Percentiles rank a stretch among this genome's conserved stretches.
Conservation (phyloP, 1,140 invertebrate species). For the Sipha flava region DNA sequence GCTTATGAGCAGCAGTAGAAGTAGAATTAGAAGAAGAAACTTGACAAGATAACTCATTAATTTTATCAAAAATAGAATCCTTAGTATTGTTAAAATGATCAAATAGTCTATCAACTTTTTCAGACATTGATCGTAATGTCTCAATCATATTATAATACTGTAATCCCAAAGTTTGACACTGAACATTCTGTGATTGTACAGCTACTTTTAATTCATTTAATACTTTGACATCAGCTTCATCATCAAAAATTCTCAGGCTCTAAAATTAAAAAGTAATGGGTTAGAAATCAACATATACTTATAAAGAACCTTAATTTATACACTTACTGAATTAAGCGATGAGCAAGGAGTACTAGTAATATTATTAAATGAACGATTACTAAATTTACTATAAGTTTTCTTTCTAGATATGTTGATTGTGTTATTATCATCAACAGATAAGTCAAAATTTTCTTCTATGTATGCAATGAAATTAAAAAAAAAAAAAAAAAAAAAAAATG, state of each 20-base stretch:
- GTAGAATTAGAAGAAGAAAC: not conserved
- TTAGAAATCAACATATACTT: not conserved
- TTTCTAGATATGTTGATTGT: not conserved
- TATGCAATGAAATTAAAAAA: not conserved
- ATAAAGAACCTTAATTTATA: no score
- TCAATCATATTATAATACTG: conserved; percentile 22
- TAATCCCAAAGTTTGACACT: conserved; percentile 22
- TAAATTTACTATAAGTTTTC: not conserved
- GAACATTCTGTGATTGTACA: conserved; percentile 22
- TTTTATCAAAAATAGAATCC: not conserved
- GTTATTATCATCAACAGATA: conserved; percentile 2
- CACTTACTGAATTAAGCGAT: not conserved
- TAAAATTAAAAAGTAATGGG: not conserved
- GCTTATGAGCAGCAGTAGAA: not conserved
- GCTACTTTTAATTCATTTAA: conserved; percentile 15
- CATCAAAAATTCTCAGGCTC: not conserved
- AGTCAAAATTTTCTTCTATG: not conserved
- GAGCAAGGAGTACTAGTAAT: conserved; percentile 16
- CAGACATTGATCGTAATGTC: not conserved
- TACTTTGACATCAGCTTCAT: not conserved
- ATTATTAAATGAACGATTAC: not conserved
- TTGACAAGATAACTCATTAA: not conserved
- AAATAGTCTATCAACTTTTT: conserved; percentile 13
- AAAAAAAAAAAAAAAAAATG: no score
- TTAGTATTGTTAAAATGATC: not conserved